Evolutionary conservation across 2,888 invertebrate genomes (phyloP).

Genomic region (Acanthococcus lagerstroemiae): DNA sequence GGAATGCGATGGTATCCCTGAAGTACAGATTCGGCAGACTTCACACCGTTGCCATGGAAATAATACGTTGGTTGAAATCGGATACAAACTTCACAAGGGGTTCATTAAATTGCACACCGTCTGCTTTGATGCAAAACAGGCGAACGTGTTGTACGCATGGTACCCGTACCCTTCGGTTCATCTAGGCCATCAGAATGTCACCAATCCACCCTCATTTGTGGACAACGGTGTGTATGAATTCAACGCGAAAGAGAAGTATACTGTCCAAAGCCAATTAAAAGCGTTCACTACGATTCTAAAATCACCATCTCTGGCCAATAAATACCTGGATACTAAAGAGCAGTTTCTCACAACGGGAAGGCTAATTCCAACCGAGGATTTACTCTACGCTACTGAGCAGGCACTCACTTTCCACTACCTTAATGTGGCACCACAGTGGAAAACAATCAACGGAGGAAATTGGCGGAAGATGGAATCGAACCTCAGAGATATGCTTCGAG

Average conservation of each 20-base stretch:
- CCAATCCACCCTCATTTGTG: not conserved
- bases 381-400: slow-evolving; percentile 50
- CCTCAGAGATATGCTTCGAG: not conserved
- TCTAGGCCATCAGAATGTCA: not conserved
- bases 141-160: not conserved
- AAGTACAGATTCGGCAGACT: not conserved
- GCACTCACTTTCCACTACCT: slow-evolving; percentile 52
- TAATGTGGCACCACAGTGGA: slow-evolving; percentile 59
- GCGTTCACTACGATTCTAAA: slow-evolving; percentile 41
- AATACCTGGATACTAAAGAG: slow-evolving; percentile 42
- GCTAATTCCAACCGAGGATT: slow-evolving; percentile 52
- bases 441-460: slow-evolving; percentile 50
- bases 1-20: not conserved
- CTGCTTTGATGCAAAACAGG: not conserved
- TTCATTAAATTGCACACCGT: not conserved
- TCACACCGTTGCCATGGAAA: not conserved
- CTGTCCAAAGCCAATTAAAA: not conserved
- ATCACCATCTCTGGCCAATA: slow-evolving; percentile 41
- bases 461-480: slow-evolving; percentile 44
- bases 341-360: slow-evolving; percentile 50
- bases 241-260: not conserved
- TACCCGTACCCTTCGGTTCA: no score
- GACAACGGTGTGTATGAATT: not conserved
- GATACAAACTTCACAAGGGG: not conserved
- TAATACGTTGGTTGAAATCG: not conserved